These are phyloP conservation scores for Dioctria linearis DNA, from an alignment of 2,888 invertebrate genomes.

Conservation along the genomic window DNA sequence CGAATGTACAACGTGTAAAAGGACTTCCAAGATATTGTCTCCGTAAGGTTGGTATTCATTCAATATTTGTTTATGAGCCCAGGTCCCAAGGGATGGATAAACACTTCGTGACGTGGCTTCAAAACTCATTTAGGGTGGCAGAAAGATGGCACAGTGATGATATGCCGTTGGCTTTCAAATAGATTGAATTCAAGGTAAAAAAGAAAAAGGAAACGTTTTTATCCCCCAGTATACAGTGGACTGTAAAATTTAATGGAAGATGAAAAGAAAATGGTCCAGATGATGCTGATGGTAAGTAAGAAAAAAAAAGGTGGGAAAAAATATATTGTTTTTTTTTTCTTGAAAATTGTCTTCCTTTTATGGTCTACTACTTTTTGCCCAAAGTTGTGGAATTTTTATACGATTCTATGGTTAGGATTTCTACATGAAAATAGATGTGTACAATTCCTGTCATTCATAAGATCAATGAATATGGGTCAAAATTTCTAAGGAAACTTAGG, in stretches of 20 bases:
- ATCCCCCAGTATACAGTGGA: not conserved
- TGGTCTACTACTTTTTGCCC: too few species aligned
- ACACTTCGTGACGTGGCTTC: conserved; percentile 52
- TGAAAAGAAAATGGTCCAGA: too few species aligned
- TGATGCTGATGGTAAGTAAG: not conserved
- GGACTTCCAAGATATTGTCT: not conserved
- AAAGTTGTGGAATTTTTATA: too few species aligned
- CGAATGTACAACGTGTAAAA: too few species aligned
- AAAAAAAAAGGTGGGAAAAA: not conserved
- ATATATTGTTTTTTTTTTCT: too few species aligned
- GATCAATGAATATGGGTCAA: too few species aligned
- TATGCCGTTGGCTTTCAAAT: conserved; percentile 52
- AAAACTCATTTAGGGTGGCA: conserved; percentile 50
- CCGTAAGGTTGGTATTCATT: conserved; percentile 11
- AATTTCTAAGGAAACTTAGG: too few species aligned
- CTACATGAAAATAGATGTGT: too few species aligned
- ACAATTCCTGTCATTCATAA: too few species aligned
- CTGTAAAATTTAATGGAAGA: not conserved
- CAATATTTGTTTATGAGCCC: conserved; percentile 57
- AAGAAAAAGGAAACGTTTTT: not conserved
- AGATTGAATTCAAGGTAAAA: conserved; percentile 49
- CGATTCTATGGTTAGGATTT: too few species aligned
- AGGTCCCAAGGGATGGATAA: conserved; percentile 51
- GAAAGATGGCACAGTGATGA: not conserved
- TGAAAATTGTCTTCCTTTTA: too few species aligned